Conservation (phyloP, 2,888 invertebrate species). For the Acanthopleura granulata region DNA sequence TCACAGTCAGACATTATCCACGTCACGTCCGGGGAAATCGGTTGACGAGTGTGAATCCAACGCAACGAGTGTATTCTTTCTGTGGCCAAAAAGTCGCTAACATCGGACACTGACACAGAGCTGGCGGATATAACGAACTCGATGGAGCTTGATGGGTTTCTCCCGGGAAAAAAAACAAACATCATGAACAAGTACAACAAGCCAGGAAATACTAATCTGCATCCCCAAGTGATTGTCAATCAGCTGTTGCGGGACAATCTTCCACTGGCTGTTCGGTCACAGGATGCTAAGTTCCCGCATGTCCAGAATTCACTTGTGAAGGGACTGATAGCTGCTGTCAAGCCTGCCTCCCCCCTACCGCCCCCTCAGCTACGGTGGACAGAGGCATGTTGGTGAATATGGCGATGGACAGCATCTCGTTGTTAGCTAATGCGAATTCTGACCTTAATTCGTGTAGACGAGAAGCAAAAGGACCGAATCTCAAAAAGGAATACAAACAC, state of each 20-base stretch:
- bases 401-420: background rate
- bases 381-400: background rate
- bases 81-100: background rate
- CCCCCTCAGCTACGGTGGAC: background rate
- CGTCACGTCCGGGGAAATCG: too few species aligned
- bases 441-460: background rate
- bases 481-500: background rate
- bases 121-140: background rate
- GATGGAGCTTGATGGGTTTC: background rate
- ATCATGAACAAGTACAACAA: background rate
- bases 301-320: background rate
- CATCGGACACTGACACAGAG: background rate
- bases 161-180: background rate
- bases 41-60: too few species aligned
- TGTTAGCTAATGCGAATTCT: background rate
- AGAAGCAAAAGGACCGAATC: background rate
- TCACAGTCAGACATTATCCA: too few species aligned
- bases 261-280: background rate
- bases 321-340: background rate
- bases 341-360: background rate
- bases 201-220: background rate
- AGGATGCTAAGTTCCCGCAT: background rate
- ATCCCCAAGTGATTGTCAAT: background rate
- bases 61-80: background rate
- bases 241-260: background rate